These are phyloP conservation scores for Morus bassanus DNA, from an alignment of 2,797 vertebrate species.

Conservation along the genomic window DNA sequence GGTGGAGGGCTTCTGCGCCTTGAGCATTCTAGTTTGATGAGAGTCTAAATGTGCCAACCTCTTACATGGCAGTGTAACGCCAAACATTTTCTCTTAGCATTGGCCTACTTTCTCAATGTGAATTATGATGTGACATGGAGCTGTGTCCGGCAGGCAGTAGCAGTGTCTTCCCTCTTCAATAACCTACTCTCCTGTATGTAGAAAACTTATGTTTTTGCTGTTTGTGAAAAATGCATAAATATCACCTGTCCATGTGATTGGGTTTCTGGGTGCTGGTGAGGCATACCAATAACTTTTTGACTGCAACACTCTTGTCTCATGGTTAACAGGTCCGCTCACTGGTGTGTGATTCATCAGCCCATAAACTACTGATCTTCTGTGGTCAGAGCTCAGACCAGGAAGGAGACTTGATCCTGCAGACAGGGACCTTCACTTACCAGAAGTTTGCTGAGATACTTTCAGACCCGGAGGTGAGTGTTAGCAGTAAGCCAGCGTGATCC, in stretches of 20 bases:
- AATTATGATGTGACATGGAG: background rate
- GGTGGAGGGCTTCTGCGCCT: background rate
- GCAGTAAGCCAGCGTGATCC: background rate
- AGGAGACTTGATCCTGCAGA: conserved; percentile 87
- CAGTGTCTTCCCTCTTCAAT: background rate
- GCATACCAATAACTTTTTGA: background rate
- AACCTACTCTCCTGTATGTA: background rate
- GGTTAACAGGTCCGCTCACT: conserved; percentile 82
- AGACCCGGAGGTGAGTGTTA: conserved; percentile 62
- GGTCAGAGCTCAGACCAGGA: conserved; percentile 90
- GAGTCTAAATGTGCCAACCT: background rate
- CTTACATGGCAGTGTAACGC: background rate
- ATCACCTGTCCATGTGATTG: rapidly evolving
- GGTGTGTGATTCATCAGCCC: conserved; percentile 82
- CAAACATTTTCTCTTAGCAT: background rate
- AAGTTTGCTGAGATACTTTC: conserved; percentile 86
- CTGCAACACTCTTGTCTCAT: background rate
- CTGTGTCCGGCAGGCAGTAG: background rate
- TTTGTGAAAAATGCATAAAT: background rate
- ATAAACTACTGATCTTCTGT: conserved; percentile 90
- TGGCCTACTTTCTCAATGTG: background rate
- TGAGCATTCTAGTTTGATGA: background rate
- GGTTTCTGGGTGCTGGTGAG: background rate
- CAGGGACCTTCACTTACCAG: conserved; percentile 86
- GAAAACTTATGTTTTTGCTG: background rate